Evolutionary conservation across 2,113 vertebrate genomes (phyloP), one percentile per base, ranked within the genome.

Genomic region (Polypterus senegalus): DNA sequence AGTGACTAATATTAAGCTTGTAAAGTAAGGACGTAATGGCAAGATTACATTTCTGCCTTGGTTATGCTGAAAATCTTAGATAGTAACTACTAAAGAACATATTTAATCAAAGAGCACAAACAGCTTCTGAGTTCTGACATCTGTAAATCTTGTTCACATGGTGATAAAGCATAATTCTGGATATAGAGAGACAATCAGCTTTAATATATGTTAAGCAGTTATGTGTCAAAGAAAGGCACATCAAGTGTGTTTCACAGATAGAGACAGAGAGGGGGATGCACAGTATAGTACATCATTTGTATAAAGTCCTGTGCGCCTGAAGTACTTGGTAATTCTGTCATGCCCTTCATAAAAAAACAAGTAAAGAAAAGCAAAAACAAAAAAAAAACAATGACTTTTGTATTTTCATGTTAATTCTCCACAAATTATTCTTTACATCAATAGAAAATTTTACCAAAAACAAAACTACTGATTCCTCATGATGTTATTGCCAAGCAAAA

Each of bases 161-260:
- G 60, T 82, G 79, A 82, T 81, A 76, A 74, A 69, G 68, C 69
- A 67, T 83, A 80, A 83, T 81, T 71, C 72, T 74, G 75, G 79
- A 78, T 78, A 82, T 76, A 77, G 73, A 74, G 71, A 80, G 78
- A 73, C 79, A 79, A 81, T 83, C 77, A 79, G 70, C 68, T 75
- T 66, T 66, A 74, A 77, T 80, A 70, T 76, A 78, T 64, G 63
- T 70, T 74, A 68, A 71, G 73, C 70, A 73, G 70, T 60, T 71
- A 74, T 79, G 79, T 79, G 73, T 76, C 79, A 76, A 75, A 60
- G 72, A 60, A 69, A 63, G 76, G 65, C 73, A 63, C 69, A 74
- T 75, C 77, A 79, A 81, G 76, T 77, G 79, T 69, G 69, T 65
- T 61, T 6, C 60, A 66, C 65, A 64, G 71, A 63, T 61, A 70